phyloP scores from a whole-genome alignment of 2,888 invertebrate genomes.

The Tenthredo notha region DNA sequence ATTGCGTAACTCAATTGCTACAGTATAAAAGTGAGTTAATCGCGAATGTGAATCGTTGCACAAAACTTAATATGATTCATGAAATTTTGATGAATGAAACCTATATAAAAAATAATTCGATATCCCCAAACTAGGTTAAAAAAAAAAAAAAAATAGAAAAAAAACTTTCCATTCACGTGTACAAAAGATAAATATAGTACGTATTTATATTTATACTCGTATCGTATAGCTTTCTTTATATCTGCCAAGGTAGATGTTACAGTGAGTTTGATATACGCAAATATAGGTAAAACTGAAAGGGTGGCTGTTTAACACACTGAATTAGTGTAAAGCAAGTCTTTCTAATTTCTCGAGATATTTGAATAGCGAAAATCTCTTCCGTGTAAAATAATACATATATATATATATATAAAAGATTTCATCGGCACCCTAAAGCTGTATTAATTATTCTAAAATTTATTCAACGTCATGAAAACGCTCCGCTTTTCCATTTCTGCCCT shows the following conservation, averaged over 20 bases:
- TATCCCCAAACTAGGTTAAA: not conserved
- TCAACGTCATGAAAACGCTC: not conserved
- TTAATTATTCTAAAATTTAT: constrained; percentile 1
- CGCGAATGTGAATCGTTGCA: not conserved
- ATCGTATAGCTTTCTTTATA: not conserved
- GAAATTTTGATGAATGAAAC: too few species aligned
- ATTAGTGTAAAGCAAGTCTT: not conserved
- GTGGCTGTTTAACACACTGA: not conserved
- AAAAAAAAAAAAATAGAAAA: not conserved
- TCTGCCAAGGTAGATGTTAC: not conserved
- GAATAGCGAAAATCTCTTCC: not conserved
- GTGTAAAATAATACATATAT: not conserved
- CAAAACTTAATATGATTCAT: too few species aligned
- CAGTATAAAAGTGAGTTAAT: not conserved
- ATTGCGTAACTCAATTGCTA: not conserved
- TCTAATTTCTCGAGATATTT: not conserved
- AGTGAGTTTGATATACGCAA: not conserved
- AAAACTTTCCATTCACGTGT: not conserved
- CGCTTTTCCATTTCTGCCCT: not conserved
- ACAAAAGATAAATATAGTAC: not conserved
- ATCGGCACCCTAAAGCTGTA: not conserved
- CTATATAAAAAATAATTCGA: not conserved
- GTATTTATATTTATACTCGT: not conserved
- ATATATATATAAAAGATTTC: not conserved
- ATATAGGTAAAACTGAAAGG: not conserved